Evolutionary conservation across 1,140 invertebrate species (phyloP), one percentile per base, ranked within the genome.

Genomic region (Agrilus planipennis): DNA sequence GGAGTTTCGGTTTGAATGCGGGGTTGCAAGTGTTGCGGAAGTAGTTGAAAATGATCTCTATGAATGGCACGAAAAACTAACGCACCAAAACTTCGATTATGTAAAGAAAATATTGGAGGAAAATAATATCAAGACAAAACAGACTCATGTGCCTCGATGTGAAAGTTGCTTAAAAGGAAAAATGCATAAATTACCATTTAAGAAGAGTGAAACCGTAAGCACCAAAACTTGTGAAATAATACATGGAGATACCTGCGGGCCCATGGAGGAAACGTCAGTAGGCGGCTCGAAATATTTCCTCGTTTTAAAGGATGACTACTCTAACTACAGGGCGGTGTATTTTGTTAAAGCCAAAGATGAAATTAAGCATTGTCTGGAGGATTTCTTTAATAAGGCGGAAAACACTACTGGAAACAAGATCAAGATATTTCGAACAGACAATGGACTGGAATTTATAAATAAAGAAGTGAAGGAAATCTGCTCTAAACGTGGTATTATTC

Each of bases 81-180:
- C 52, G 2, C 60, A 65, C 47, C 58, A 64, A 38, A 63, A 64
- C 43, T 47, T 58, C 10, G 18, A 38, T 17, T 52, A 62, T 10
- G 55, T 64, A 7, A 50, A 47, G 47, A 31, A 49, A 15, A 39
- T 64, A 23, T 18, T 41, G 12, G 35, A 20, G 15, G 14, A 16
- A 21, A 35, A 11, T 31, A 39, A 28, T 51, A 47, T 35, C 44
- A 53, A 17, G 50, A 57, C 6, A 51, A 60, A 40, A n/a, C 5
- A 18, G 53, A 53, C 2, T 42, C 46, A 32, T 4, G 15, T 51
- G 4, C 32, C 34, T 25, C 17, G 46, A 16, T 62, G 57, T 44
- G 60, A 64, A 31, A 53, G 49, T 20, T 64, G 63, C 46, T 48
- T 58, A 39, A 17, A 44, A 1, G 61, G 61, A 20, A 65, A 64